Evolutionary conservation across 2,797 vertebrate species (phyloP).

Genomic region (Chaunax sp.): DNA sequence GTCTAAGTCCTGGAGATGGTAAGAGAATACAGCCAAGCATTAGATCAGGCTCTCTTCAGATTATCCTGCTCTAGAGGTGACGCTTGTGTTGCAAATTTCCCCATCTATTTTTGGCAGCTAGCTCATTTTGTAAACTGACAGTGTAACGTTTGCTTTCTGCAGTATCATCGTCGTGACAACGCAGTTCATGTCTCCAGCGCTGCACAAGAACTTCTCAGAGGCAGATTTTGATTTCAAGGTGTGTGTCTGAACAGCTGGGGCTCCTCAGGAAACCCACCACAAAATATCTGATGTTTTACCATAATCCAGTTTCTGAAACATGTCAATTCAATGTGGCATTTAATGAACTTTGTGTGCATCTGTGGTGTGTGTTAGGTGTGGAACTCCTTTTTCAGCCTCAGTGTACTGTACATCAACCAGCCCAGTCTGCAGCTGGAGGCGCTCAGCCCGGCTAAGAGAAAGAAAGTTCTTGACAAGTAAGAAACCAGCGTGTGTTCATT

Average conservation of each 20-base stretch:
- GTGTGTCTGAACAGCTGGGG: slow-evolving; percentile 41
- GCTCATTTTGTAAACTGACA: slow-evolving; percentile 60
- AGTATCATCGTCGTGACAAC: slow-evolving; percentile 98
- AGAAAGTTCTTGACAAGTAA: slow-evolving; percentile 98
- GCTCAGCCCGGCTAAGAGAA: slow-evolving; percentile 90
- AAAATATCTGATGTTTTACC: not conserved
- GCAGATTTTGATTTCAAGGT: slow-evolving; percentile 99
- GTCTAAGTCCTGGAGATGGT: slow-evolving; percentile 36
- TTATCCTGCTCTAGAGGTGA: slow-evolving; percentile 67
- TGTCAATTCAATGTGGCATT: not conserved
- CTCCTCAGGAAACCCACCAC: not conserved
- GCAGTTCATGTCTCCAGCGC: slow-evolving; percentile 95
- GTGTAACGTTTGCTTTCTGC: slow-evolving; percentile 74
- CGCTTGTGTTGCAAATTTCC: slow-evolving; percentile 52
- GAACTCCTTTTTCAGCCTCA: slow-evolving; percentile 99
- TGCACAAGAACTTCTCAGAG: slow-evolving; percentile 99
- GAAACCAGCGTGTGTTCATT: slow-evolving; percentile 43
- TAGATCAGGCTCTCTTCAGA: slow-evolving; percentile 64
- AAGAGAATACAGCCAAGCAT: slow-evolving; percentile 59
- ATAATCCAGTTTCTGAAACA: not conserved
- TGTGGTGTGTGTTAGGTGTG: slow-evolving; percentile 87
- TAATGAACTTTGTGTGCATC: slow-evolving; percentile 4
- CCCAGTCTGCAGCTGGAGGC: slow-evolving; percentile 96
- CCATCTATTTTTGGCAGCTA: slow-evolving; percentile 67
- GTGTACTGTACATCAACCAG: slow-evolving; percentile 98